phyloP scores from a whole-genome alignment of 2,113 vertebrate genomes.

The Silurus meridionalis region DNA sequence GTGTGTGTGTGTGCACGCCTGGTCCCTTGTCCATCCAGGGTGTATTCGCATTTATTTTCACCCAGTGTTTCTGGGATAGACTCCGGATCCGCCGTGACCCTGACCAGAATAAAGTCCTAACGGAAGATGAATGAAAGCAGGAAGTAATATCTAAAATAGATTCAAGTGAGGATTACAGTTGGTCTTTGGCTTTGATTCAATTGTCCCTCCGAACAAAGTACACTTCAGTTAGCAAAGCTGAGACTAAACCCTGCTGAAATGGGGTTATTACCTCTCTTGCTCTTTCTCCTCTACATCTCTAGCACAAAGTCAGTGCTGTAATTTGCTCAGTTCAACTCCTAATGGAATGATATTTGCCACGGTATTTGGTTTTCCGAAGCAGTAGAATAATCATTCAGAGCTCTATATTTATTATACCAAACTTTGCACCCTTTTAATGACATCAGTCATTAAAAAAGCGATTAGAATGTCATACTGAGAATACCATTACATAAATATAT shows the following conservation, averaged over 20 bases:
- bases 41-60: not conserved
- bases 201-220: slow-evolving; percentile 23
- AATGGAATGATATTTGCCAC: slow-evolving; percentile 13
- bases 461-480: slow-evolving; percentile 8
- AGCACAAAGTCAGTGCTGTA: slow-evolving; percentile 7
- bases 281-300: not conserved
- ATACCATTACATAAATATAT: slow-evolving; percentile 14
- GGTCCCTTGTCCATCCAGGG: not conserved
- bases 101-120: slow-evolving; percentile 26
- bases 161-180: slow-evolving; percentile 32
- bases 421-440: slow-evolving; percentile 1
- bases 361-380: slow-evolving; percentile 16
- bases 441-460: not conserved
- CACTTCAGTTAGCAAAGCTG: not conserved
- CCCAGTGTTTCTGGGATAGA: not conserved
- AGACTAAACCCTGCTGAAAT: slow-evolving; percentile 5
- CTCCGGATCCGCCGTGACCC: not conserved
- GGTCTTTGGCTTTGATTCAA: slow-evolving; percentile 28
- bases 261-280: slow-evolving; percentile 17
- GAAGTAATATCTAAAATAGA: slow-evolving; percentile 26
- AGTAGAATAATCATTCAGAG: not conserved
- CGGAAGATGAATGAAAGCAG: slow-evolving; percentile 14
- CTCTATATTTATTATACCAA: slow-evolving; percentile 3
- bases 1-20: not conserved
- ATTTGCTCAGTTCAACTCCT: slow-evolving; percentile 6